A percentile compares a stretch with the other conserved stretches of the same genome.
Evolutionary conservation across 2,888 invertebrate species (phyloP).

Genomic region (Sphaerophoria taeniata): DNA sequence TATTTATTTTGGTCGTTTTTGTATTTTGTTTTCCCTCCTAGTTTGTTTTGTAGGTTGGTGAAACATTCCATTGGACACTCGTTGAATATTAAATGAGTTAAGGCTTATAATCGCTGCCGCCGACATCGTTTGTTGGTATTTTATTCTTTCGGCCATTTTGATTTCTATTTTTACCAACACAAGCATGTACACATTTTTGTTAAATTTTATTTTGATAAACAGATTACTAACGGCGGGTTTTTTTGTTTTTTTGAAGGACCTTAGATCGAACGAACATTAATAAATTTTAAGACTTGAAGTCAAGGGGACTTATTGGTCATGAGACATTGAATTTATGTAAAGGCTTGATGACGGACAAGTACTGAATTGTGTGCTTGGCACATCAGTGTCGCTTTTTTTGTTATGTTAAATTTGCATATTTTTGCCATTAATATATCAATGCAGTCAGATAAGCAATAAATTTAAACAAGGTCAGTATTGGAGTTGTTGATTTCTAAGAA

Average conservation of each 20-base stretch:
- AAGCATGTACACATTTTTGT: neutral
- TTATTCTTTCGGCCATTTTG: constrained; percentile 73
- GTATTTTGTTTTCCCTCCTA: constrained; percentile 60
- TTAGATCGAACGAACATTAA: constrained; percentile 29
- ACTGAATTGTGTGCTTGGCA: constrained; percentile 23
- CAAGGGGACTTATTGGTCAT: constrained; percentile 42
- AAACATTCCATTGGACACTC: constrained; percentile 72
- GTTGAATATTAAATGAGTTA: constrained; percentile 74
- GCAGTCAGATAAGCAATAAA: neutral
- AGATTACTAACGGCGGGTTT: constrained; percentile 63
- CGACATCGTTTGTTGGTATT: constrained; percentile 16
- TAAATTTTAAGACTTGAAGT: constrained; percentile 21
- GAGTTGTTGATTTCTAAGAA: no score
- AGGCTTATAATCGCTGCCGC: constrained; percentile 29
- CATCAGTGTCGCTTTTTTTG: constrained; percentile 43
- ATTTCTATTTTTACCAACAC: constrained; percentile 63
- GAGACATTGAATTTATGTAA: constrained; percentile 68
- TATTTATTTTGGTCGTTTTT: constrained; percentile 48
- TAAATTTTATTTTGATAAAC: constrained; percentile 53
- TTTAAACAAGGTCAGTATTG: neutral
- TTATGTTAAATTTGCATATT: neutral
- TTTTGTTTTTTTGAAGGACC: constrained; percentile 43
- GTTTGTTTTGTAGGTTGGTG: constrained; percentile 72
- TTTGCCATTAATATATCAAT: constrained; percentile 7
- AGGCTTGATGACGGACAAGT: constrained; percentile 36